These are phyloP conservation scores for Oryctes rhinoceros DNA, from an alignment of 1,140 invertebrate species.

Conservation along the genomic window DNA sequence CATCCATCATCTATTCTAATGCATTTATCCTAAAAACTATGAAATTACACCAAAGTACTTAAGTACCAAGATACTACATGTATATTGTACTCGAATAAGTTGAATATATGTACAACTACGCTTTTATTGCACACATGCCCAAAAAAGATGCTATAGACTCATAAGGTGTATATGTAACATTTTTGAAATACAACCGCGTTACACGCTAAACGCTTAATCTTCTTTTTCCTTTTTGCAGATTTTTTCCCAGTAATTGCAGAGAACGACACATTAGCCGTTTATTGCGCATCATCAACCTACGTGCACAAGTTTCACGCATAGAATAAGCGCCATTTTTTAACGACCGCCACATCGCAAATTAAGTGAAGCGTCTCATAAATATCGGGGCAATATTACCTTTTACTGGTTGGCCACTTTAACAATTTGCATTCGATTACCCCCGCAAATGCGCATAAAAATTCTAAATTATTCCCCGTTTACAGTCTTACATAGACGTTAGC, in stretches of 20 bases:
- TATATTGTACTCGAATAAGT: too few species aligned
- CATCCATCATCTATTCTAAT: too few species aligned
- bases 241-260: background rate
- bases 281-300: background rate
- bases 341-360: constrained; percentile 17
- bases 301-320: background rate
- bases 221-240: background rate
- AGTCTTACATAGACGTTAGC: constrained; percentile 7
- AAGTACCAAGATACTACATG: too few species aligned
- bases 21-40: too few species aligned
- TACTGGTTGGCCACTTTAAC: constrained; percentile 1
- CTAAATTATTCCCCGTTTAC: constrained; percentile 14
- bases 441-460: constrained; percentile 19
- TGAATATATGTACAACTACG: background rate
- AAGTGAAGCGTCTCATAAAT: constrained; percentile 16
- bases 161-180: background rate
- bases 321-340: constrained; percentile 27
- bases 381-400: constrained; percentile 9
- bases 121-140: background rate
- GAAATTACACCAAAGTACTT: too few species aligned
- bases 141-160: background rate
- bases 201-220: background rate
- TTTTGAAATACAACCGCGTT: background rate
- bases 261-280: constrained; percentile 1
- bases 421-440: constrained; percentile 34